Base-by-base conservation (phyloP, 2,113 vertebrate species). In the Marcusenius ussheri region DNA sequence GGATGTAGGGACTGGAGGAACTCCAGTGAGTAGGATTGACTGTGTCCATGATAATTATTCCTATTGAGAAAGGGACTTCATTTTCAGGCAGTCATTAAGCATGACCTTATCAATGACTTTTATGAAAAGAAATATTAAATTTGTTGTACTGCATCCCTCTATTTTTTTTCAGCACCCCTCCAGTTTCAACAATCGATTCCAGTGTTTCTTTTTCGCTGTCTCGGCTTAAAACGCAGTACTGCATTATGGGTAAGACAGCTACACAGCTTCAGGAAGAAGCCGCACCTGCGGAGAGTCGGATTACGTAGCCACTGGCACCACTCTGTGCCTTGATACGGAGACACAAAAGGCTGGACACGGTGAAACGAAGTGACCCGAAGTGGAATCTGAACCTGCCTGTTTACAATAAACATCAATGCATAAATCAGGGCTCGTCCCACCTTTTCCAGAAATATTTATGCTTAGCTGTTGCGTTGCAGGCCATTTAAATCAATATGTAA, bases 21-120 rank as follows among this genome's bases (percentile, higher is more conserved):
- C 51, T 5, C 85, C 92, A 91, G 90, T 90, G 92, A 93, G 91
- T 85, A 89, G 93, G 93, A 93, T 94, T 91, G 92, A 91, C 95
- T 94, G 94, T 94, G 94, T 93, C 91, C 91, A 46, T 89, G 91
- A 92, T 95, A 95, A 95, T 95, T 95, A 95, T 94, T 93, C 90
- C 88, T 24, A 88, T 88, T 93, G 94, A 94, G 94, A 95, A 93
- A 91, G 93, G 90, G 92, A 92, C 93, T 94, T 95, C 94, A 94
- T 95, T 95, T 95, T 91, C 91, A 93, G 92, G 94, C 93, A 94
- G 94, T 94, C 93, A 93, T 95, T 94, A 92, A 93, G 91, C 91
- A 90, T 93, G 93, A 95, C 95, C 95, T 94, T 94, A 92, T 93
- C 92, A 91, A 89, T 85, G 92, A 93, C 93, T 94, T 84, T 93